phyloP scores from a whole-genome alignment of 2,888 invertebrate genomes.

The Biston betularia region DNA sequence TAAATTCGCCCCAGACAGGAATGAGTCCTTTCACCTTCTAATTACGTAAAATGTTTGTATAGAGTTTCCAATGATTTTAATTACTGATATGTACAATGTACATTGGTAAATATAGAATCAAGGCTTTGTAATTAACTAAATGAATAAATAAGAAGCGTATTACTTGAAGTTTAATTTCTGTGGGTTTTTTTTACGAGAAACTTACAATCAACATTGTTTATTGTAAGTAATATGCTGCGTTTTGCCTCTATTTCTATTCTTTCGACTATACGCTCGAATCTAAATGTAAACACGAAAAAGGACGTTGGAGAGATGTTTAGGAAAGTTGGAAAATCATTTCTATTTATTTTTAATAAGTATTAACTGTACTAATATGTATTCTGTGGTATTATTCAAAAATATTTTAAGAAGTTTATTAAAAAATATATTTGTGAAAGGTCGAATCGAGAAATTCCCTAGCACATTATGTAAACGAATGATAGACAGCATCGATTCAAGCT shows the following conservation, averaged over 20 bases:
- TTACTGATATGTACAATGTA: neutral
- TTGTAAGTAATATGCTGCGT: too few relatives aligned
- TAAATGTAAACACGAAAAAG: too few relatives aligned
- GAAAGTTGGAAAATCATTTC: too few relatives aligned
- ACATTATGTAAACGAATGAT: neutral
- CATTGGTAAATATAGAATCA: neutral
- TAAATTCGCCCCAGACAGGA: conserved; percentile 9
- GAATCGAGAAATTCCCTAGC: neutral
- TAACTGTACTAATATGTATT: too few relatives aligned
- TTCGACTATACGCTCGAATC: too few relatives aligned
- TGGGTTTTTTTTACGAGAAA: neutral
- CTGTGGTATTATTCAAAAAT: too few relatives aligned
- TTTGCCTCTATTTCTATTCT: too few relatives aligned
- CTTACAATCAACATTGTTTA: too few relatives aligned
- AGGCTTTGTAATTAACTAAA: neutral
- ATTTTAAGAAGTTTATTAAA: neutral
- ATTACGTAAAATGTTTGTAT: neutral
- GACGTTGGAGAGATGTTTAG: too few relatives aligned
- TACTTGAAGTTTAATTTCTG: neutral
- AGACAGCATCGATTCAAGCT: conserved; percentile 8
- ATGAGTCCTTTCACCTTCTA: conserved; percentile 12
- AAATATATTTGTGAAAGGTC: neutral
- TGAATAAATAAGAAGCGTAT: too few relatives aligned
- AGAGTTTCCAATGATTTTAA: neutral
- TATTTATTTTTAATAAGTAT: too few relatives aligned